phyloP scores from a whole-genome alignment of 1,140 invertebrate genomes.

The Cotesia typhae region DNA sequence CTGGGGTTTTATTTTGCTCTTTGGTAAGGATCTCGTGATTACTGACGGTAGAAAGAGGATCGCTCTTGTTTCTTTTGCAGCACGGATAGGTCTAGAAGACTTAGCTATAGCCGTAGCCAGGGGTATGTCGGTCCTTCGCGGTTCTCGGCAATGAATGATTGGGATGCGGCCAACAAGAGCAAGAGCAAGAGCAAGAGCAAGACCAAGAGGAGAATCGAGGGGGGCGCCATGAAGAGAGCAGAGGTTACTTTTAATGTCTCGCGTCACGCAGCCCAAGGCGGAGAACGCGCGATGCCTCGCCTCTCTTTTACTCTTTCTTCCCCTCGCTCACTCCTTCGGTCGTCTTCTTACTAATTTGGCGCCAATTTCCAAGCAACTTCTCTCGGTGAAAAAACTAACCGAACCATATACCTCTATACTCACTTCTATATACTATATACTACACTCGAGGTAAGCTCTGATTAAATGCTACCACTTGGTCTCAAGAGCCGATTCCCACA shows the following conservation, averaged over 20 bases:
- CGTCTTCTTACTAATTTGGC: constrained; percentile 68
- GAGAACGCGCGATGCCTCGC: constrained; percentile 53
- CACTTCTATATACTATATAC: not conserved
- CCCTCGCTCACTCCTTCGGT: too few relatives aligned
- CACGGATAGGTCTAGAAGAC: not conserved
- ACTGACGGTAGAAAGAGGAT: not conserved
- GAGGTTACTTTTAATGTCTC: constrained; percentile 66
- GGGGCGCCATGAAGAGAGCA: constrained; percentile 44
- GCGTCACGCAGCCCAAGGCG: constrained; percentile 65
- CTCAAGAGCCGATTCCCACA: constrained; percentile 17
- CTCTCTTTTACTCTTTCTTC: constrained; percentile 32
- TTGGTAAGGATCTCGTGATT: not conserved
- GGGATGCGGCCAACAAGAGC: constrained; percentile 25
- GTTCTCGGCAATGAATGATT: constrained; percentile 39
- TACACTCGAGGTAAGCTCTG: constrained; percentile 55
- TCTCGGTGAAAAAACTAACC: constrained; percentile 64
- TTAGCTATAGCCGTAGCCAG: not conserved
- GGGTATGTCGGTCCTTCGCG: constrained; percentile 15
- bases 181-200: constrained; percentile 44
- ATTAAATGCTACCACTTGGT: constrained; percentile 62
- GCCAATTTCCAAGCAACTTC: constrained; percentile 66
- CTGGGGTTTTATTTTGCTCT: constrained; percentile 11
- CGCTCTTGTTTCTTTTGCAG: constrained; percentile 17
- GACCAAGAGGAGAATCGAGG: constrained; percentile 35
- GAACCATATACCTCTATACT: constrained; percentile 61